Conservation (phyloP, 2,113 vertebrate species). For the Anguilla japonica region DNA sequence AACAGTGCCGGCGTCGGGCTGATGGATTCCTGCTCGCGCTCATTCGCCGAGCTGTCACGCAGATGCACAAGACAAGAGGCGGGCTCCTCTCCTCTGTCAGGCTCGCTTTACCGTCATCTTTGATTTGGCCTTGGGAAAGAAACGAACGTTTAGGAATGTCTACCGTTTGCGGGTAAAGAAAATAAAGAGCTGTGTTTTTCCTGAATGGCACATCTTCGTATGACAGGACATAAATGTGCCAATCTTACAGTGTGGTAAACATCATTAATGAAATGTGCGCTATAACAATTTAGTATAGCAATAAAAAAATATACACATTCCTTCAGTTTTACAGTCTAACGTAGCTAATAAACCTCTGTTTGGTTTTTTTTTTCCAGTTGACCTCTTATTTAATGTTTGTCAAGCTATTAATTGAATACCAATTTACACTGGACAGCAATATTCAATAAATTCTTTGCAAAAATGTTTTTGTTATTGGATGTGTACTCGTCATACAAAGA, state of each 20-base stretch:
- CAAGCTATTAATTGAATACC: background rate
- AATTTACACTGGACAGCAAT: background rate
- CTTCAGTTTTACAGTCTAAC: too few relatives aligned
- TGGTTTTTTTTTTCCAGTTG: background rate
- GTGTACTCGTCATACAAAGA: background rate
- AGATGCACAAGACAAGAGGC: background rate
- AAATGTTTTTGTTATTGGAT: background rate
- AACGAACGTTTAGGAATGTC: background rate
- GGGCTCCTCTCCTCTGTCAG: slow-evolving; percentile 8
- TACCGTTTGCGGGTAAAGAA: background rate
- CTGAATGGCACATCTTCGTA: background rate
- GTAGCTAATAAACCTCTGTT: background rate
- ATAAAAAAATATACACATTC: too few relatives aligned
- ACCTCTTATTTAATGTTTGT: background rate
- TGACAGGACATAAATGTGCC: background rate
- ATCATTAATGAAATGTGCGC: too few relatives aligned
- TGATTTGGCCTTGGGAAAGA: slow-evolving; percentile 16
- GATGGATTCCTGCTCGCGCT: slow-evolving; percentile 29
- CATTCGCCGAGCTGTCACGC: slow-evolving; percentile 18
- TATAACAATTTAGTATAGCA: too few relatives aligned
- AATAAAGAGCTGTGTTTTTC: background rate
- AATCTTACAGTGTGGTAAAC: background rate
- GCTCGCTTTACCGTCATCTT: background rate
- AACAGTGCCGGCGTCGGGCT: slow-evolving; percentile 4
- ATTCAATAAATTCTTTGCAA: background rate